Evolutionary conservation across 2,888 invertebrate species (phyloP).

Genomic region (Hirtodrosophila histrioides): DNA sequence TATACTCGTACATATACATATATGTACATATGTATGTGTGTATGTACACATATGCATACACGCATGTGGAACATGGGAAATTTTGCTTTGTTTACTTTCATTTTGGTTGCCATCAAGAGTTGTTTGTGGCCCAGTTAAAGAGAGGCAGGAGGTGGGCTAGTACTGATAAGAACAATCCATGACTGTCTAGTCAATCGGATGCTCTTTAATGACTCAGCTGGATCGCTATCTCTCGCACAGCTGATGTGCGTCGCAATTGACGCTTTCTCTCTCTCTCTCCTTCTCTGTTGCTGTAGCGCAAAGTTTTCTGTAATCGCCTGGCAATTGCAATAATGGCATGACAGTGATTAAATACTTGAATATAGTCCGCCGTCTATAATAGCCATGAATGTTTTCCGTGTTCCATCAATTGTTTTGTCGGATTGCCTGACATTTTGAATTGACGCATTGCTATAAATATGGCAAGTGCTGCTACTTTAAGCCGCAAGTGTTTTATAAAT

Average conservation of each 20-base stretch:
- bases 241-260: slow-evolving; percentile 36
- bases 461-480: slow-evolving; percentile 4
- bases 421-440: slow-evolving; percentile 21
- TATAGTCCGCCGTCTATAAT: background rate
- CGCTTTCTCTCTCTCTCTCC: slow-evolving; percentile 15
- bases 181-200: slow-evolving; percentile 12
- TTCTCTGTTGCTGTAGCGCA: slow-evolving; percentile 7
- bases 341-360: slow-evolving; percentile 26
- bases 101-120: slow-evolving; percentile 37
- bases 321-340: slow-evolving; percentile 17
- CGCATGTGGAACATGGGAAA: slow-evolving; percentile 34
- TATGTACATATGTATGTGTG: background rate
- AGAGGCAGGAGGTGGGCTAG: slow-evolving; percentile 4
- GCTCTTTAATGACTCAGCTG: slow-evolving; percentile 34
- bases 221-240: slow-evolving; percentile 5
- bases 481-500: slow-evolving; percentile 42
- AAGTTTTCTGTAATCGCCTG: slow-evolving; percentile 19
- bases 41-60: slow-evolving; percentile 8
- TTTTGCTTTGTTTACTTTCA: slow-evolving; percentile 55
- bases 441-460: slow-evolving; percentile 39
- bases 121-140: slow-evolving; percentile 43
- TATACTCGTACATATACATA: background rate
- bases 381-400: slow-evolving; percentile 32
- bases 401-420: slow-evolving; percentile 25
- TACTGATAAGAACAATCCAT: slow-evolving; percentile 36